Conservation (phyloP, 2,888 invertebrate genomes). For the Apamea epomidion region DNA sequence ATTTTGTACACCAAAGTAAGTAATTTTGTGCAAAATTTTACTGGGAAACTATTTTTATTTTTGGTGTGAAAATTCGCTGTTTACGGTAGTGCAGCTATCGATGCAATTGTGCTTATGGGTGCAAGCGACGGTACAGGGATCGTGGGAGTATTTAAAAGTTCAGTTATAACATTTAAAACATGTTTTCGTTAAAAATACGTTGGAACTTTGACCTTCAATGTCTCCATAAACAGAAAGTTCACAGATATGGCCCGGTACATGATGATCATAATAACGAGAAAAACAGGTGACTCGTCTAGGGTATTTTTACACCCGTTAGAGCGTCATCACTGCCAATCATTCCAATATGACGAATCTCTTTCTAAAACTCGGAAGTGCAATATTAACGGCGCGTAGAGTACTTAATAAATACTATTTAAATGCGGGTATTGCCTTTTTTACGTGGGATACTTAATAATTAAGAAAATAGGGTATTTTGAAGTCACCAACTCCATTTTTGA, state of each 20-base stretch:
- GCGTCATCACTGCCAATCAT: neutral
- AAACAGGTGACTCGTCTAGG: neutral
- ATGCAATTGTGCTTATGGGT: neutral
- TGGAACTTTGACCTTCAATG: neutral
- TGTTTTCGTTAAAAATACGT: neutral
- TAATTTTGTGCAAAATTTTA: neutral
- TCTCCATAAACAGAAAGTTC: neutral
- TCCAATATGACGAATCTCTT: neutral
- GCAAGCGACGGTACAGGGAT: neutral
- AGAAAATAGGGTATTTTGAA: conserved; percentile 57
- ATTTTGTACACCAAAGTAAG: no score
- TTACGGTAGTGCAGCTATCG: neutral
- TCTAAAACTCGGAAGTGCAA: neutral
- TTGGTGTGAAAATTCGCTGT: neutral
- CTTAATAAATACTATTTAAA: conserved; percentile 21
- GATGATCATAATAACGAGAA: neutral
- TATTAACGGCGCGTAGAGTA: conserved; percentile 1
- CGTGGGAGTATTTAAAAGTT: no score
- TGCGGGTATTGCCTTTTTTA: conserved; percentile 24
- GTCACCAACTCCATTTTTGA: conserved; percentile 51
- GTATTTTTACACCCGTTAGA: neutral
- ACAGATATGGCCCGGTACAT: neutral
- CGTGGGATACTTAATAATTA: conserved; percentile 32
- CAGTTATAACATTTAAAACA: neutral
- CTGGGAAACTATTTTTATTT: no score